phyloP scores from a whole-genome alignment of 2,888 invertebrate genomes.

The Himalopsyche kuldschensis region DNA sequence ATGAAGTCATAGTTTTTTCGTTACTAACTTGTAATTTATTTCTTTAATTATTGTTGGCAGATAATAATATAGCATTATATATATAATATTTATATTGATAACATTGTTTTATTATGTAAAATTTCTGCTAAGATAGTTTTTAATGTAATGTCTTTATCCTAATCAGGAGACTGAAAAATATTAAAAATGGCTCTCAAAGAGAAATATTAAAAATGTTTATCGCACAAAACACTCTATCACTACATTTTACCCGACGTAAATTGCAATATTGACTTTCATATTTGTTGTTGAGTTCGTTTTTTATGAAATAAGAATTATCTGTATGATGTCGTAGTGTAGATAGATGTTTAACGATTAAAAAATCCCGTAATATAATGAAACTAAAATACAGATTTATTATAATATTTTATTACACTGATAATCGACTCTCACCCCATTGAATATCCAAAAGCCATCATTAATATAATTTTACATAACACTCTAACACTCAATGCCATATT shows the following conservation, averaged over 20 bases:
- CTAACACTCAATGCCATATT: constrained; percentile 10
- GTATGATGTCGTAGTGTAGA: background rate
- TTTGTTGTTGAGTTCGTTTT: background rate
- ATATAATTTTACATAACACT: background rate
- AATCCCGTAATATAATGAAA: background rate
- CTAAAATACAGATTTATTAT: background rate
- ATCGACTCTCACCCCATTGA: background rate
- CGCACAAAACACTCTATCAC: background rate
- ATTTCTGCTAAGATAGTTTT: background rate
- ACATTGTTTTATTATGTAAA: background rate
- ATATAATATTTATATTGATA: background rate
- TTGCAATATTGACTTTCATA: background rate
- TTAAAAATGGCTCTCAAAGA: background rate
- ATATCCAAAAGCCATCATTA: background rate
- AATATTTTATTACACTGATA: background rate
- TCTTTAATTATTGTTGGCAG: background rate
- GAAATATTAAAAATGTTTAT: background rate
- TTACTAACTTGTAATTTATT: background rate
- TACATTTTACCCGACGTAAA: background rate
- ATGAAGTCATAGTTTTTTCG: background rate
- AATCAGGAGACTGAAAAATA: background rate
- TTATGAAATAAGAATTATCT: background rate
- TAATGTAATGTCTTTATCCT: background rate
- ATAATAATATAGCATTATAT: background rate
- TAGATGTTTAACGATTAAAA: background rate